Evolutionary conservation across 2,113 vertebrate genomes (phyloP), one percentile per base, ranked within the genome.

Genomic region (Xiphophorus couchianus): DNA sequence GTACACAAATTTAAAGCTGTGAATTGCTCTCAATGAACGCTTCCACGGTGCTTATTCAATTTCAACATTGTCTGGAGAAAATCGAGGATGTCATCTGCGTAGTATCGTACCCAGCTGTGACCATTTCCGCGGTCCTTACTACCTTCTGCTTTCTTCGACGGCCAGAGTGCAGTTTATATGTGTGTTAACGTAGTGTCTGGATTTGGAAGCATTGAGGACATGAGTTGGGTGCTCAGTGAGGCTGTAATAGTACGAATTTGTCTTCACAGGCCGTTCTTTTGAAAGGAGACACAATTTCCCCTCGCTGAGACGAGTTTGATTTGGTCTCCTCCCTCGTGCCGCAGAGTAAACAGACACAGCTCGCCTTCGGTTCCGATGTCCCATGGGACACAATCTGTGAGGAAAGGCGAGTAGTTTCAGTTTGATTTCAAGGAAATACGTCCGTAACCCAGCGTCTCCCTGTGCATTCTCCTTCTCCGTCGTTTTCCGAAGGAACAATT

Each of bases 391-490:
- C 62, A 74, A 79, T 89, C 88, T 80, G 77, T 80, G 84, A 86
- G 86, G 83, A 81, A 88, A 90, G 84, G 89, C 85, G 87, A 88
- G 91, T 90, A 89, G 84, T 77, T 86, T 74, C 89, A 88, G 87
- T 92, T 88, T 86, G 88, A 90, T 87, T 89, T 77, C 12, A 71
- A 73, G 72, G 77, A 78, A 85, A 78, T 74, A 86, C 79, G 83
- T 87, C 80, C 74, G 77, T 84, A 82, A 0, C 81, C 83, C 84
- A 76, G 72, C 39, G 71, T 85, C 66, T 79, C 83, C 69, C 73
- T 28, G 62, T 60, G n/a, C 64, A 77, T 83, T 87, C 66, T 76
- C 65, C 27, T 29, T 88, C 88, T 88, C 87, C 65, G n/a, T 82
- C 80, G 83, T 30, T 79, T 85, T 78, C 30, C 78, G 80, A 79